phyloP scores from a whole-genome alignment of 2,113 vertebrate species.

The Anseranas semipalmata region DNA sequence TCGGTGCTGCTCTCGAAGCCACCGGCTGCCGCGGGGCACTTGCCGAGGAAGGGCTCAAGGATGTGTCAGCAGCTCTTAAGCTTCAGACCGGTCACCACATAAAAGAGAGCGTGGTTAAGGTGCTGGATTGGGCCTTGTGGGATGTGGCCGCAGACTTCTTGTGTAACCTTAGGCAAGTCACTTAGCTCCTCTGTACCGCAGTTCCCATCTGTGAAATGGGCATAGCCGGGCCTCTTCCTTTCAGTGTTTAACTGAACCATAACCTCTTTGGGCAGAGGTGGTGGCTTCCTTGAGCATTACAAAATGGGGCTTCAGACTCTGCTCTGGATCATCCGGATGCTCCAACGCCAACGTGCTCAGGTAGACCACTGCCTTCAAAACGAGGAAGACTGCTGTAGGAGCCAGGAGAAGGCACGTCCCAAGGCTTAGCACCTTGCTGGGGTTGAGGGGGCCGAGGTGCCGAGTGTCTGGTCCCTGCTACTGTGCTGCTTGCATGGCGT shows the following conservation, averaged over 20 bases:
- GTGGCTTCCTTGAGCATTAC: background rate
- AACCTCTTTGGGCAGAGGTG: rapidly evolving
- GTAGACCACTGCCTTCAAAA: background rate
- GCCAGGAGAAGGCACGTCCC: background rate
- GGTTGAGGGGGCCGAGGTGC: background rate
- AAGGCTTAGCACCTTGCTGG: background rate
- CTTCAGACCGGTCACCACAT: background rate
- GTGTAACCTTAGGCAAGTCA: background rate
- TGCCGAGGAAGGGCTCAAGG: background rate
- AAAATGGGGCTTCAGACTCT: background rate
- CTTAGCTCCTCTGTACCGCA: background rate
- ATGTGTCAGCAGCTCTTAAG: background rate
- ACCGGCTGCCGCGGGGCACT: rapidly evolving
- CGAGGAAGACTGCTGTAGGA: background rate
- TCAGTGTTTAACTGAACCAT: rapidly evolving
- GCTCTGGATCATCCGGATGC: background rate
- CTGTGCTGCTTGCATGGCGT: rapidly evolving
- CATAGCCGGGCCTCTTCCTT: background rate
- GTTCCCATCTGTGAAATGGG: background rate
- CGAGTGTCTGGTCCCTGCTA: background rate
- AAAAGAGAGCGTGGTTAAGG: background rate
- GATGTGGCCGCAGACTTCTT: background rate
- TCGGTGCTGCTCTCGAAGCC: background rate
- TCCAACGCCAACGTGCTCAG: background rate
- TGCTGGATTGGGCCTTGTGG: background rate